phyloP scores from a whole-genome alignment of 2,888 invertebrate genomes.

The Pollenia griseotomentosa region DNA sequence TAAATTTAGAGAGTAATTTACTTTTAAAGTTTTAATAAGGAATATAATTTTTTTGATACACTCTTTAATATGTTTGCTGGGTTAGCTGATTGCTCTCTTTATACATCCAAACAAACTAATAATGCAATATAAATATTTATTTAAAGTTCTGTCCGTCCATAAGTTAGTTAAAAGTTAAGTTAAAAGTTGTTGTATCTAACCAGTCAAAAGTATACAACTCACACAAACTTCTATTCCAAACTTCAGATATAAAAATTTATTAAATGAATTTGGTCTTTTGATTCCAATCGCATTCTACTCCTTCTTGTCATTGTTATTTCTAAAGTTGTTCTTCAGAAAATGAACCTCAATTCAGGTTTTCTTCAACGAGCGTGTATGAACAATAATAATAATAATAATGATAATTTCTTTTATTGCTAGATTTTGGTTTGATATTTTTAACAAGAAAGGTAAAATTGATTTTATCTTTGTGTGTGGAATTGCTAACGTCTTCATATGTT shows the following conservation, averaged over 20 bases:
- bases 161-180: neutral
- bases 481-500: conserved; percentile 34
- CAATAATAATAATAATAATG: conserved; percentile 41
- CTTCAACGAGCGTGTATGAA: neutral
- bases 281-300: neutral
- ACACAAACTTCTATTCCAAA: neutral
- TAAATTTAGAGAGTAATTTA: neutral
- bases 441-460: conserved; percentile 51
- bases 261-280: conserved; percentile 21
- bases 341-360: conserved; percentile 46
- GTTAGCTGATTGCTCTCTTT: conserved; percentile 3
- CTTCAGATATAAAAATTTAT: conserved; percentile 63
- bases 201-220: neutral
- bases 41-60: neutral
- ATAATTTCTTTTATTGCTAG: conserved; percentile 29
- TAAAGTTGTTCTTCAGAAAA: conserved; percentile 26
- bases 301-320: conserved; percentile 17
- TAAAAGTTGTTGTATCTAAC: neutral
- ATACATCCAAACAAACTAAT: neutral
- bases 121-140: conserved; percentile 15
- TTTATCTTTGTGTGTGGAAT: conserved; percentile 43
- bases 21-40: neutral
- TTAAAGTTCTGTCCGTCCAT: conserved; percentile 10
- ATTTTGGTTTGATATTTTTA: conserved; percentile 37
- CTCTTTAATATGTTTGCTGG: conserved; percentile 8